Base-by-base conservation (phyloP, 2,888 invertebrate species). In the Tetragonula carbonaria region DNA sequence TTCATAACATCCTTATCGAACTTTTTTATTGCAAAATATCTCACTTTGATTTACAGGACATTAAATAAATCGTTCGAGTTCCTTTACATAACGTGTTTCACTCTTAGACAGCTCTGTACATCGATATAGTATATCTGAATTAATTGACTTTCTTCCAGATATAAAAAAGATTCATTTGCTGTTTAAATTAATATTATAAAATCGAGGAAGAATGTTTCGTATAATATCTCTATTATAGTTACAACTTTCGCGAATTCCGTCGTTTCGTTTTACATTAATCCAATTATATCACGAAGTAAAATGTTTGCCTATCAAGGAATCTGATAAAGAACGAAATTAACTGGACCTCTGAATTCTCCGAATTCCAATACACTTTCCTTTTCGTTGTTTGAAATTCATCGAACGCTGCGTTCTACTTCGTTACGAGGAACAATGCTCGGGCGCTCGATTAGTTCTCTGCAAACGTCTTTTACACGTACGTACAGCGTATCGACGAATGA, bases 311-410 rank as follows among this genome's bases (percentile, higher is more conserved):
- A 65, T 28, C 63, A 6, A 21, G 11, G 33, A 45, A 75, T 18
- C 28, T 23, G 14, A 2, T 55, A 21, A 28, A 0, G 21, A 14
- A 33, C 28, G 62, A 33, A 70, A 76, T 62, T 70, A n/a, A 75
- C 38, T 51, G 23, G 13, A 33, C n/a, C 33, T 3, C 50, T n/a
- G 50, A 16, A 53, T 45, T 45, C 8, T 45, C 45, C 8, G 18
- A 53, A 33, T 68, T 23, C 11, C 50, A 0, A 23, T 68, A 18
- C 68, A 28, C 6, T 8, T 74, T 66, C 23, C 45, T 55, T 33
- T 45, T 45, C 4, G 6, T 18, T 6, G 3, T 28, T 59, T 62
- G 23, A 68, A 76, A 62, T 76, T 70, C 76, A 76, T 50, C 62
- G 21, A 11, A 59, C 16, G 11, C n/a, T 53, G 62, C 51, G 33